Base-by-base conservation (phyloP, 2,888 invertebrate species). In the Drosophila kanekoi region DNA sequence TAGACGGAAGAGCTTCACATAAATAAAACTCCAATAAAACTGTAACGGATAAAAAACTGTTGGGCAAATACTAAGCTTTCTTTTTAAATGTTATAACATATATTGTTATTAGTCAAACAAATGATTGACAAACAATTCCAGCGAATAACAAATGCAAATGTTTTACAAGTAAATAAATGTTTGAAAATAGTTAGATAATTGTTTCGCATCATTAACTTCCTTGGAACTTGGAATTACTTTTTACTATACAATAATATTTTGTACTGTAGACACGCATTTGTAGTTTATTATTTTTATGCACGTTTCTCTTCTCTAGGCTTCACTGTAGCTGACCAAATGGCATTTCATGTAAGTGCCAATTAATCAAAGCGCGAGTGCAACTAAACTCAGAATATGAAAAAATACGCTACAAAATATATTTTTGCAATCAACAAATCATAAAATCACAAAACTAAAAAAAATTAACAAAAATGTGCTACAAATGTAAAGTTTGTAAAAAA, bases 341-440 rank as follows among this genome's bases (percentile, higher is more conserved):
- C 40, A 62, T 62, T 59, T 43, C 52, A 56, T 11, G 32, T 78
- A 78, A 75, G 57, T 58, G 75, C 68, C 84, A 72, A 77, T 77
- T 72, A 87, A 77, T 87, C 87, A 84, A 62, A 66, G 41, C 54
- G 18, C 51, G 20, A 74, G 38, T 52, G 43, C 47, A 32, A 28
- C 28, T 28, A 48, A 58, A 57, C 71, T 35, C 37, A 32, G 35
- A 41, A 62, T 65, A 67, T 58, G 35, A 33, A 68, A 84, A 65
- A 66, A 58, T n/a, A n/a, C 78, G 33, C 53, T 54, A 59, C 62
- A 68, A 72, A 66, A 51, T 44, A 16, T 53, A 16, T 56, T 63
- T 57, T 41, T 61, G 65, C 40, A 65, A 52, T 48, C 68, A 45
- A 72, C 64, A 86, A 70, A 86, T 81, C 69, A 79, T 41, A 53